phyloP scores from a whole-genome alignment of 2,113 vertebrate genomes.

The Ammodytes marinus region DNA sequence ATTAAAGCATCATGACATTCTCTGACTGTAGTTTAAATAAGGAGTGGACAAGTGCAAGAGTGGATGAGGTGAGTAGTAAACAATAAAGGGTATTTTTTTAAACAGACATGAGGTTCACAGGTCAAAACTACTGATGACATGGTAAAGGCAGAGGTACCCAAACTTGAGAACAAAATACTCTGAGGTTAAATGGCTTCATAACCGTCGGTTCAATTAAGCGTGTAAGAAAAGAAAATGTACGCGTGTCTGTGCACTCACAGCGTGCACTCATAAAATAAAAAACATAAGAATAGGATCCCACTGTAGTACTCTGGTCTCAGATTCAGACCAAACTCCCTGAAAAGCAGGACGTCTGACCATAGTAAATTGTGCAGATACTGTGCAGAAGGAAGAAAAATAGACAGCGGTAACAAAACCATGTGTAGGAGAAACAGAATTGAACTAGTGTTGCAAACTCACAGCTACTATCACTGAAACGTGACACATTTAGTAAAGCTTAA shows the following conservation, averaged over 20 bases:
- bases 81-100: neutral
- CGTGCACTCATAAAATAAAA: conserved; percentile 15
- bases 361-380: neutral
- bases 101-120: neutral
- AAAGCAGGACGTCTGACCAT: conserved; percentile 1
- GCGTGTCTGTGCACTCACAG: neutral
- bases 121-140: conserved; percentile 11
- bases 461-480: conserved; percentile 11
- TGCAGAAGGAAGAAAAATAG: neutral
- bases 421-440: conserved; percentile 4
- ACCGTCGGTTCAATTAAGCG: conserved; percentile 1
- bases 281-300: conserved; percentile 7
- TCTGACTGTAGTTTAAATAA: conserved; percentile 8
- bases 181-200: conserved; percentile 17
- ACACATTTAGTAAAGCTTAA: neutral
- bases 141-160: neutral
- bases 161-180: neutral
- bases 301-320: neutral
- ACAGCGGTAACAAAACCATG: conserved; percentile 1
- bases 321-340: neutral
- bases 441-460: conserved; percentile 19
- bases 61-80: conserved; percentile 11
- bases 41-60: neutral
- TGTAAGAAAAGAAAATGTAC: conserved; percentile 13
- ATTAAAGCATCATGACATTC: conserved; percentile 57